phyloP scores from a whole-genome alignment of 2,888 invertebrate species.

The Trichopoda pennipes region DNA sequence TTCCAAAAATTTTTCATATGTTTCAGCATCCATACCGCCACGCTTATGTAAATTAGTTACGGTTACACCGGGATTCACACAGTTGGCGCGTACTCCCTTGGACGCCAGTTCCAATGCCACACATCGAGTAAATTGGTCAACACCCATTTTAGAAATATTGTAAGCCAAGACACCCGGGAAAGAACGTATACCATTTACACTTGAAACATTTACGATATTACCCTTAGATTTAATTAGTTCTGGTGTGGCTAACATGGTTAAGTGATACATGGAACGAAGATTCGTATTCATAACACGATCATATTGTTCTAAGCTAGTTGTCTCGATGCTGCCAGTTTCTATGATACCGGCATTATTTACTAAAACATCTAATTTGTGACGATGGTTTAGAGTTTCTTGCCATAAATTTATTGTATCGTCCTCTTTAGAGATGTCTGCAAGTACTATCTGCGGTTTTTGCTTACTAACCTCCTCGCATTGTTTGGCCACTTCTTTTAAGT shows the following conservation, averaged over 20 bases:
- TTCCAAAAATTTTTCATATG: constrained; percentile 90
- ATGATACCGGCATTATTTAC: constrained; percentile 95
- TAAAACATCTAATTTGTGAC: constrained; percentile 87
- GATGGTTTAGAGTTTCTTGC: constrained; percentile 85
- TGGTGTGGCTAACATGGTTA: constrained; percentile 92
- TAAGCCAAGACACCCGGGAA: constrained; percentile 95
- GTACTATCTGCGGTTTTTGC: constrained; percentile 83
- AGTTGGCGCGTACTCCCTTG: constrained; percentile 92
- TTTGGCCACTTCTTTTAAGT: constrained; percentile 84
- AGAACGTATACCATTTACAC: constrained; percentile 92
- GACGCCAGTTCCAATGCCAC: constrained; percentile 90
- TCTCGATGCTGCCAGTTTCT: constrained; percentile 90
- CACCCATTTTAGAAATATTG: constrained; percentile 94
- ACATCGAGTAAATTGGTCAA: constrained; percentile 97
- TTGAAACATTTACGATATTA: constrained; percentile 95
- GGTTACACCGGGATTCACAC: constrained; percentile 96
- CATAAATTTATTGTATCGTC: constrained; percentile 84
- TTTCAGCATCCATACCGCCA: constrained; percentile 88
- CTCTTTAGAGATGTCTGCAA: constrained; percentile 85
- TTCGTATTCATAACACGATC: constrained; percentile 94
- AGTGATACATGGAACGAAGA: constrained; percentile 87
- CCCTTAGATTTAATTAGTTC: constrained; percentile 90
- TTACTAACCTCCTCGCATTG: constrained; percentile 78
- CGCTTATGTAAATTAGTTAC: constrained; percentile 92
- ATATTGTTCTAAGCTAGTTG: constrained; percentile 89